Base-by-base conservation (phyloP, 2,113 vertebrate species). In the Orthochromis indermauri region DNA sequence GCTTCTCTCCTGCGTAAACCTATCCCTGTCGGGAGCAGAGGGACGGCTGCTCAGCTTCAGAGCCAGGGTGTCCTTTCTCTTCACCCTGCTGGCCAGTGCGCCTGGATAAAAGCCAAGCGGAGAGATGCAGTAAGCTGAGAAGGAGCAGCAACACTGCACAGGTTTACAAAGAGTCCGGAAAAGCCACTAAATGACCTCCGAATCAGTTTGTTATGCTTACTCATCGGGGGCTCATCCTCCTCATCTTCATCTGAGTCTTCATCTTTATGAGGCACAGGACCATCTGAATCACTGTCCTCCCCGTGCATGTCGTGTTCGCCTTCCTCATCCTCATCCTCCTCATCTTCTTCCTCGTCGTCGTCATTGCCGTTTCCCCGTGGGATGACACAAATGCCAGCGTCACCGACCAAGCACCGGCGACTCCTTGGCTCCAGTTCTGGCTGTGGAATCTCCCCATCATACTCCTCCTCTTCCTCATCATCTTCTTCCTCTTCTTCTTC, bases 41-140 rank as follows among this genome's bases (percentile, higher is more conserved):
- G 96, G 96, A 5, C 94, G 91, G 84, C 88, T 97, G 95, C 97
- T 98, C 92, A 99, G 94, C 94, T 99, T 99, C 92, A 99, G 97
- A 42, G 99, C 99, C 9, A 99, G 92, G 0, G 99, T 99, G 93
- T 99, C 98, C 96, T 99, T 99, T 95, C 99, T 97, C 90, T 97
- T 99, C 51, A 99, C 98, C 91, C 96, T 98, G 96, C 97, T 99
- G 87, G 99, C 99, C 94, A 99, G 94, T 0, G 96, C 96, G 90
- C 97, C 99, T 99, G 91, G 63, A 83, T 10, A 66, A 76, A 61
- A 81, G 47, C 47, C 61, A 90, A 35, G 51, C 16, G 82, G 24
- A 81, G 19, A 82, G 26, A 71, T 54, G 31, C 3, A 8, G 33
- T 89, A 47, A 68, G 37, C 24, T 33, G 55, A 16, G 35, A 82